A percentile compares a stretch with the other conserved stretches of the same genome.
phyloP scores from a whole-genome alignment of 2,888 invertebrate species.

The Zaprionus obscuricornis region DNA sequence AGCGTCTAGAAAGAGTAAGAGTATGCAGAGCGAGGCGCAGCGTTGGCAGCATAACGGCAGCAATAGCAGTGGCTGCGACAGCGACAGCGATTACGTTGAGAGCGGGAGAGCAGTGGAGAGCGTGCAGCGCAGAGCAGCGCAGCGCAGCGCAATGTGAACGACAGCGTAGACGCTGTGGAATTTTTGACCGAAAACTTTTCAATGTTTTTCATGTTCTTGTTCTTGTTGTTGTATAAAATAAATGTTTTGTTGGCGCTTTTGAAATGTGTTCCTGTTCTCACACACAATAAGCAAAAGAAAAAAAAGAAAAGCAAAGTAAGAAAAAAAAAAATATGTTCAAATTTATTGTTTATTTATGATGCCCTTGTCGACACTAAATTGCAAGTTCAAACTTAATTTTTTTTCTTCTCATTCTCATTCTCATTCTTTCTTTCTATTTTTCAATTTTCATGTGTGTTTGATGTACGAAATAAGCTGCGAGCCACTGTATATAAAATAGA shows the following conservation, averaged over 20 bases:
- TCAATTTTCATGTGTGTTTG: too few species aligned
- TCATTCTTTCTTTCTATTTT: too few species aligned
- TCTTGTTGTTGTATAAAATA: slow-evolving; percentile 45
- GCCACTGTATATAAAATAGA: too few species aligned
- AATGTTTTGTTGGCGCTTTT: slow-evolving; percentile 47
- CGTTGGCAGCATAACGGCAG: not conserved
- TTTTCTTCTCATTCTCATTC: slow-evolving; percentile 6
- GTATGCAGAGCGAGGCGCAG: not conserved
- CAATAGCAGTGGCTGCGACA: not conserved
- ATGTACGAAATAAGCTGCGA: too few species aligned
- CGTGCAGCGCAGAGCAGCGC: not conserved
- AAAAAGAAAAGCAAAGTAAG: not conserved
- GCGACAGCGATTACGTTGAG: not conserved
- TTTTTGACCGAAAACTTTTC: slow-evolving; percentile 46
- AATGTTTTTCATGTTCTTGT: slow-evolving; percentile 1
- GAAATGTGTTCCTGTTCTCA: slow-evolving; percentile 48
- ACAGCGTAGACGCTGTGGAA: slow-evolving; percentile 53
- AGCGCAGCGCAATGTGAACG: not conserved
- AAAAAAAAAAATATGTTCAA: slow-evolving; percentile 23
- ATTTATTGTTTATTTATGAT: slow-evolving; percentile 55
- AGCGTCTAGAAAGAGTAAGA: too few species aligned
- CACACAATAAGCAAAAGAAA: slow-evolving; percentile 5
- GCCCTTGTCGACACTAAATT: slow-evolving; percentile 55
- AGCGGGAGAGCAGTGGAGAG: not conserved
- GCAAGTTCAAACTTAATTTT: slow-evolving; percentile 41